phyloP scores from a whole-genome alignment of 2,113 vertebrate species.

The Ctenodactylus gundi region DNA sequence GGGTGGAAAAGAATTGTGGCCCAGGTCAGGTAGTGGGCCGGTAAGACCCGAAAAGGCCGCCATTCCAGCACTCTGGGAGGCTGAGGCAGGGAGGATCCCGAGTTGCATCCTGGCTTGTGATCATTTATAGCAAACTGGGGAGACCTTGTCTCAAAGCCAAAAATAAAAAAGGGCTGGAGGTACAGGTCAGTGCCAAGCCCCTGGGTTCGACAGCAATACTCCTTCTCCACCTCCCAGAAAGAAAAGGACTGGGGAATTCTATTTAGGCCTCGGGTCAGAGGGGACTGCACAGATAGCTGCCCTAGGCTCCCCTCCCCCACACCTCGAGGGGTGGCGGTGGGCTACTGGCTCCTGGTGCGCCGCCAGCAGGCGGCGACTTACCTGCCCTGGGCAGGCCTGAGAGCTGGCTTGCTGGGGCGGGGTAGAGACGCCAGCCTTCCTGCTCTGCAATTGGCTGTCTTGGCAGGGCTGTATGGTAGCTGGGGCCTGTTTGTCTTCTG shows the following conservation, averaged over 20 bases:
- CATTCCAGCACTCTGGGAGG: too few relatives aligned
- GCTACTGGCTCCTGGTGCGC: constrained; percentile 30
- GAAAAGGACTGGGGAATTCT: not conserved
- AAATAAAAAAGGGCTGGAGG: too few relatives aligned
- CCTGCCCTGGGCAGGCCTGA: not conserved
- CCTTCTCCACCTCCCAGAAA: accelerated
- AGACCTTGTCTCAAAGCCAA: too few relatives aligned
- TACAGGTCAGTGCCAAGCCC: too few relatives aligned
- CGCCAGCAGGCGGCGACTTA: constrained; percentile 74
- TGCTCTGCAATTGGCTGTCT: constrained; percentile 14
- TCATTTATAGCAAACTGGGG: too few relatives aligned
- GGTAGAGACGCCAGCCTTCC: not conserved
- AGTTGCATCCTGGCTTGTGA: too few relatives aligned
- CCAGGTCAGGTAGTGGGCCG: not conserved
- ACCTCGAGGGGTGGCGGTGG: constrained; percentile 59
- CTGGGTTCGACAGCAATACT: too few relatives aligned
- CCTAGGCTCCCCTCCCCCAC: not conserved
- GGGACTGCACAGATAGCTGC: not conserved
- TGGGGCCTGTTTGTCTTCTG: too few relatives aligned
- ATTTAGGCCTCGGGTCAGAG: not conserved
- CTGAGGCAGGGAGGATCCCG: too few relatives aligned
- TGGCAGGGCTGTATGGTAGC: too few relatives aligned
- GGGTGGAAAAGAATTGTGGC: not conserved
- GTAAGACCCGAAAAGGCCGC: too few relatives aligned
- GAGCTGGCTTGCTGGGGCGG: not conserved